Evolutionary conservation across 2,888 invertebrate species (phyloP).

Genomic region (Nymphalis urticae): DNA sequence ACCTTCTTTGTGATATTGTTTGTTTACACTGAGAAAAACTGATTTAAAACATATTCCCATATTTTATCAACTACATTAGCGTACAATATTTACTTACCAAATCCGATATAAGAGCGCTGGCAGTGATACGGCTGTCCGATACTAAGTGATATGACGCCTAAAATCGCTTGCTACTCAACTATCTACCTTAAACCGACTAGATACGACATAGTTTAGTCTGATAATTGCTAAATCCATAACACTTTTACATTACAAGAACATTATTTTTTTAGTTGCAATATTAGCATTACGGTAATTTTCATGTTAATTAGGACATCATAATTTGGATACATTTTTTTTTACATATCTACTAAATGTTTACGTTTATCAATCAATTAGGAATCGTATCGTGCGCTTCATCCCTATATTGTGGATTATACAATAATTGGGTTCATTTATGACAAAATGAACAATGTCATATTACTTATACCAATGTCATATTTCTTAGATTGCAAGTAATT

Average conservation of each 20-base stretch:
- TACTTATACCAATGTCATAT: too few species aligned
- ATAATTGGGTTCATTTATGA: too few species aligned
- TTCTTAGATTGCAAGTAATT: too few species aligned
- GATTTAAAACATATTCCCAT: background rate
- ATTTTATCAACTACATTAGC: slow-evolving; percentile 10
- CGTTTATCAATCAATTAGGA: too few species aligned
- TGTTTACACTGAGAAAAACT: background rate
- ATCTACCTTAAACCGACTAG: slow-evolving; percentile 11
- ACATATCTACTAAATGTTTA: too few species aligned
- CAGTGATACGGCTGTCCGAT: slow-evolving; percentile 61
- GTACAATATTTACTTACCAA: slow-evolving; percentile 12
- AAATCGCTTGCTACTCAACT: slow-evolving; percentile 22
- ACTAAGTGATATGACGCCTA: slow-evolving; percentile 47
- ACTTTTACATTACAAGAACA: background rate
- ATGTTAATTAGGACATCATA: too few species aligned
- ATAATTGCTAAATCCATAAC: background rate
- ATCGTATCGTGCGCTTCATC: too few species aligned
- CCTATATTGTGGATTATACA: too few species aligned
- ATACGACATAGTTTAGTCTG: slow-evolving; percentile 8
- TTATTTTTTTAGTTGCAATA: too few species aligned
- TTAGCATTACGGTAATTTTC: too few species aligned
- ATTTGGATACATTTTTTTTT: too few species aligned
- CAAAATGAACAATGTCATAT: too few species aligned
- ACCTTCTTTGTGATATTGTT: background rate
- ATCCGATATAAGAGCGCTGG: slow-evolving; percentile 52